Conservation (phyloP, 2,113 vertebrate genomes). For the Hypocryptadius cinnamomeus region DNA sequence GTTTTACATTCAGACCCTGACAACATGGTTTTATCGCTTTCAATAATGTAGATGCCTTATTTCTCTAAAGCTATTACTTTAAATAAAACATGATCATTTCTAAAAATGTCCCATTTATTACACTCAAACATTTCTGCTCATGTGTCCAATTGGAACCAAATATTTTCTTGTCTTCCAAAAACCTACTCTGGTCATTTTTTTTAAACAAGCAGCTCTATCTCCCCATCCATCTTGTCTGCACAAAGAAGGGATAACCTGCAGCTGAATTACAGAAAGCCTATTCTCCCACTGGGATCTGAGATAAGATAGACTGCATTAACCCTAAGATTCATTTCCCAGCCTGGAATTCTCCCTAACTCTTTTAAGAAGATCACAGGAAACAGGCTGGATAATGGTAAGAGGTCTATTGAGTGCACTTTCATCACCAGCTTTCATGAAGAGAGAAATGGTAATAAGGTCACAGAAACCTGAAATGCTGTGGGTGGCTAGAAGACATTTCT, state of each 20-base stretch:
- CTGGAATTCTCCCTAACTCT: slow-evolving; percentile 51
- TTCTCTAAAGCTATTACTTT: background rate
- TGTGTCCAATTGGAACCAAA: background rate
- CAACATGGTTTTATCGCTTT: slow-evolving; percentile 14
- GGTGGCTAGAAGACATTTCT: slow-evolving; percentile 10
- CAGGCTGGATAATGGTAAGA: slow-evolving; percentile 43
- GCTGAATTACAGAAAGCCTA: slow-evolving; percentile 62
- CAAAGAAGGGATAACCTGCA: slow-evolving; percentile 39
- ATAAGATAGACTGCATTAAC: slow-evolving; percentile 67
- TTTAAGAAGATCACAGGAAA: slow-evolving; percentile 63
- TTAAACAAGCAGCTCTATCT: background rate
- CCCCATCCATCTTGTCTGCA: slow-evolving; percentile 50
- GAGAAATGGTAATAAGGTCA: slow-evolving; percentile 42
- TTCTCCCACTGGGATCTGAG: slow-evolving; percentile 60
- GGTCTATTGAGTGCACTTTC: slow-evolving; percentile 61
- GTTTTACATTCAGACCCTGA: slow-evolving; percentile 10
- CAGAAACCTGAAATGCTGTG: slow-evolving; percentile 11
- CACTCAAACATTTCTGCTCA: background rate
- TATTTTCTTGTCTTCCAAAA: slow-evolving; percentile 15
- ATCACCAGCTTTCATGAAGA: slow-evolving; percentile 49
- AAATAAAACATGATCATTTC: background rate
- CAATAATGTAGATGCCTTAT: background rate
- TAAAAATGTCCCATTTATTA: background rate
- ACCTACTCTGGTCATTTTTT: background rate
- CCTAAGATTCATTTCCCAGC: slow-evolving; percentile 66